A percentile compares a stretch with the other conserved stretches of the same genome.
Conservation (phyloP, 2,113 vertebrate species). For the Emydocephalus ijimae region DNA sequence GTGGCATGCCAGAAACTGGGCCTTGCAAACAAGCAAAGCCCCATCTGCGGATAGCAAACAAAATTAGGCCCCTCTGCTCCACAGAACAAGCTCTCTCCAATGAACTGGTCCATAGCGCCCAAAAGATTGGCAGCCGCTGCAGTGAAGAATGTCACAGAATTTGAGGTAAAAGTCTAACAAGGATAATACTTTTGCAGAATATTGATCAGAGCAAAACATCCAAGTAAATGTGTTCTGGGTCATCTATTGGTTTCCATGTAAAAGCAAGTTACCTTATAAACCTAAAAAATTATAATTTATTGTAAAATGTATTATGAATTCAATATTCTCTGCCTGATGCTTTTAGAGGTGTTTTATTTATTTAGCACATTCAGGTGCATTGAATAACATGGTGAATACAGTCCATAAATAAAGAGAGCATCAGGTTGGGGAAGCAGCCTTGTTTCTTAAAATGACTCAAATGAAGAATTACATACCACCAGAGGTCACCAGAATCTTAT, state of each 20-base stretch:
- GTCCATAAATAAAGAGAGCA: background rate
- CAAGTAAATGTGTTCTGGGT: background rate
- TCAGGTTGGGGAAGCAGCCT: background rate
- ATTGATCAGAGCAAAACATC: background rate
- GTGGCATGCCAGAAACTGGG: too few species aligned
- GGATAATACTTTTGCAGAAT: background rate
- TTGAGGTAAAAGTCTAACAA: background rate
- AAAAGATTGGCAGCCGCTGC: too few species aligned
- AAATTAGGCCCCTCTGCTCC: too few species aligned
- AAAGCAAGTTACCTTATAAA: background rate
- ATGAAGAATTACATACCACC: background rate
- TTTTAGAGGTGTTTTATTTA: background rate
- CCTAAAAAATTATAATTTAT: background rate
- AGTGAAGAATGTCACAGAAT: background rate
- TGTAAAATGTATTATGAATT: background rate
- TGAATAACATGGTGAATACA: background rate
- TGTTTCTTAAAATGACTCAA: background rate
- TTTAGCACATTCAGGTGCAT: background rate
- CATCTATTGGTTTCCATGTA: background rate
- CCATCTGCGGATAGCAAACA: too few species aligned
- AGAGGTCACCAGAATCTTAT: slow-evolving; percentile 13
- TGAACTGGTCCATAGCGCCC: too few species aligned
- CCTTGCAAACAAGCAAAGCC: too few species aligned
- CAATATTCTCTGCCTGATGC: background rate
- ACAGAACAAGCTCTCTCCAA: too few species aligned